Evolutionary conservation across 1,140 invertebrate species (phyloP).

Genomic region (Papilio polytes): DNA sequence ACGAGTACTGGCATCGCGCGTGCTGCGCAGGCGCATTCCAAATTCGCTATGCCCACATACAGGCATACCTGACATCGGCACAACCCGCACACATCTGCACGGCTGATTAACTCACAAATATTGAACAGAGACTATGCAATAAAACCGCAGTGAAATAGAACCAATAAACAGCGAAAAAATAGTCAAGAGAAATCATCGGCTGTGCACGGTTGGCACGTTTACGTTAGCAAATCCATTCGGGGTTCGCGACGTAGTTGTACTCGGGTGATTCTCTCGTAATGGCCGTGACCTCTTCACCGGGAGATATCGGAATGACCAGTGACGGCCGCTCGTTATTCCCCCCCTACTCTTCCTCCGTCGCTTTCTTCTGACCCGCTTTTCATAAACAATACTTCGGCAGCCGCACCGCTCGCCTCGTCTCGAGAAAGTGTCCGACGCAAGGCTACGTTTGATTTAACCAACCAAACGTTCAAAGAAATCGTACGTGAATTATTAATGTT

Average conservation of each 20-base stretch:
- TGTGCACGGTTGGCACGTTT: constrained; percentile 54
- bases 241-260: constrained; percentile 50
- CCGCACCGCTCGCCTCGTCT: constrained; percentile 58
- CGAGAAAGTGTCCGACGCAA: constrained; percentile 75
- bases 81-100: constrained; percentile 43
- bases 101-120: constrained; percentile 33
- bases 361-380: constrained; percentile 83
- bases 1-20: constrained; percentile 51
- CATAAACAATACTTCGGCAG: constrained; percentile 79
- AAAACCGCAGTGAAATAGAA: constrained; percentile 39
- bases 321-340: constrained; percentile 48
- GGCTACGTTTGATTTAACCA: constrained; percentile 43
- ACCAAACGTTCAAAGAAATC: constrained; percentile 21
- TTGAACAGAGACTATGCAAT: constrained; percentile 15
- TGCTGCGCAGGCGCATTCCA: constrained; percentile 73
- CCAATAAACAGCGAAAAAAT: constrained; percentile 55
- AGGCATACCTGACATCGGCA: constrained; percentile 43
- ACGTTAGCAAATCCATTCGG: constrained; percentile 53
- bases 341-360: constrained; percentile 62
- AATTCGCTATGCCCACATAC: constrained; percentile 61
- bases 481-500: constrained; percentile 17
- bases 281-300: constrained; percentile 76
- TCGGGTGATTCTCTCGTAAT: constrained; percentile 59
- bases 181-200: constrained; percentile 61
- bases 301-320: constrained; percentile 73